Evolutionary conservation across 2,888 invertebrate genomes (phyloP), one percentile per base, ranked within the genome.

Genomic region (Drosophila prolongata): DNA sequence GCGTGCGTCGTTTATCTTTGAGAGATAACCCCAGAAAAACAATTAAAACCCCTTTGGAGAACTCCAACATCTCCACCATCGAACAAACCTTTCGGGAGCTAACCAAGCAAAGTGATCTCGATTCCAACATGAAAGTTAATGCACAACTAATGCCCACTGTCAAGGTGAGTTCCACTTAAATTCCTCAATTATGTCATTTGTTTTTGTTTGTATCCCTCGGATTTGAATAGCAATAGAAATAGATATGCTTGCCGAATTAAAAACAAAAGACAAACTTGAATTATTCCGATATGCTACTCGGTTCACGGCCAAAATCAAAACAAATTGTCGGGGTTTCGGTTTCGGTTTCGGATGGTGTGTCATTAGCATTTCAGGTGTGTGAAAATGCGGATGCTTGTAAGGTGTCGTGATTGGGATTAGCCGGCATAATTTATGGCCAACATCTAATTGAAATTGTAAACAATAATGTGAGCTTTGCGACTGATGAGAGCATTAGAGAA

Each of bases 1-100:
- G 87, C 68, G 75, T 78, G n/a, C 88, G 90, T 27, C 90, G 90
- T 50, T 73, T 88, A 70, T 84, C 90, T n/a, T 34, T 89, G 35
- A 81, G 68, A 77, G 80, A 89, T 73, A 87, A 74, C 44, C 68
- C 69, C 62, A 59, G 38, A 13, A 79, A 69, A 71, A 53, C 68
- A 34, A 43, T 52, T 50, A 62, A 53, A 70, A 54, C 46, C 46
- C 44, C 69, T 53, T 69, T 69, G 37, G 53, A 49, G 46, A 58
- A 82, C 9, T 30, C 43, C 6, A 40, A 46, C 46, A 70, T 81
- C 56, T 73, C 81, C 19, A 80, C 70, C 11, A 62, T 81, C n/a
- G 81, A 81, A 34, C 70, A 80, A 47, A 80, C 79, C 38, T 81
- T 66, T 44, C 53, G 59, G 44, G 77, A 78, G 49, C 53, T 80